These are phyloP conservation scores for Drosophila virilis DNA, from an alignment of 1,140 invertebrate species.

Conservation along the genomic window DNA sequence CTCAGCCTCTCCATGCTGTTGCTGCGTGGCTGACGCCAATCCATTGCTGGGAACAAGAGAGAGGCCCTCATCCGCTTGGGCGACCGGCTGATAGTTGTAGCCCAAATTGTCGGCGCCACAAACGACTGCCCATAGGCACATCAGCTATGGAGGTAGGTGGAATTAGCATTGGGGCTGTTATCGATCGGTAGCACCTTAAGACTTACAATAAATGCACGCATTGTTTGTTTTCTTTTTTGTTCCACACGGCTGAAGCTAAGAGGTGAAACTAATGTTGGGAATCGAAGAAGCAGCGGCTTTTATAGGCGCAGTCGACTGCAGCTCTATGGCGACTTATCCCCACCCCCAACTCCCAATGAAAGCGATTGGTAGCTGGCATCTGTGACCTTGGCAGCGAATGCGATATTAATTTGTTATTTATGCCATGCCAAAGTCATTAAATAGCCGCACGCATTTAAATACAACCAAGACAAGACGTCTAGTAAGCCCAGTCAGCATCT, in stretches of 20 bases:
- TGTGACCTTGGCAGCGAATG: constrained; percentile 62
- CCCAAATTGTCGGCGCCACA: constrained; percentile 68
- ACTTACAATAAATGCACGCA: constrained; percentile 77
- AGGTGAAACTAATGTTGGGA: constrained; percentile 63
- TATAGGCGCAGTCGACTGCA: constrained; percentile 59
- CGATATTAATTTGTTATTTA: constrained; percentile 64
- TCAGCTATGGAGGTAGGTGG: constrained; percentile 30
- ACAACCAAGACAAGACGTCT: constrained; percentile 41
- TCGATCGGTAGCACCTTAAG: background rate
- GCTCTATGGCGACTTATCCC: constrained; percentile 24
- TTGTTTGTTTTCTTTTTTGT: constrained; percentile 28
- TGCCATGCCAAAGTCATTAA: constrained; percentile 67
- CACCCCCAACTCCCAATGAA: constrained; percentile 20
- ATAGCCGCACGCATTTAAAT: constrained; percentile 59
- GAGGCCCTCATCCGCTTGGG: constrained; percentile 64
- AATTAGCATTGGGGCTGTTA: constrained; percentile 3
- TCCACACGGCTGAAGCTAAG: constrained; percentile 43
- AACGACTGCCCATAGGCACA: constrained; percentile 69
- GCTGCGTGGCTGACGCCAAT: constrained; percentile 15
- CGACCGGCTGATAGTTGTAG: constrained; percentile 74
- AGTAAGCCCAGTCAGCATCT: constrained; percentile 58
- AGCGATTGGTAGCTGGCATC: constrained; percentile 16
- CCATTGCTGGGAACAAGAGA: constrained; percentile 60
- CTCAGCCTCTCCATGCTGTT: constrained; percentile 65
- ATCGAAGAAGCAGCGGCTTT: constrained; percentile 35